A percentile compares a stretch with the other conserved stretches of the same genome.
Conservation (phyloP, 2,797 vertebrate genomes). For the Erpetoichthys calabaricus region DNA sequence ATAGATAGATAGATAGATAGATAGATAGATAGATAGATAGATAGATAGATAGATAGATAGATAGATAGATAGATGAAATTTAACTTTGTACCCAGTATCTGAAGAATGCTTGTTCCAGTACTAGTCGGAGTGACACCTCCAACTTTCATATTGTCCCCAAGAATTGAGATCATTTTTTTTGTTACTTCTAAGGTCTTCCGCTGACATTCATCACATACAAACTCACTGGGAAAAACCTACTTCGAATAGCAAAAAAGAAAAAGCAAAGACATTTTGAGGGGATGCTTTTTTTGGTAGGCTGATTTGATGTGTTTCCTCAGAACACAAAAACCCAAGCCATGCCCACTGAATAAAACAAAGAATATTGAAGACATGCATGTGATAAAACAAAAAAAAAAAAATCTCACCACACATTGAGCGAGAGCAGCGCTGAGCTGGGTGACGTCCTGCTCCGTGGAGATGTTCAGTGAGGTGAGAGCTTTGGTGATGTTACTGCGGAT, state of each 20-base stretch:
- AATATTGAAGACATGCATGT: not conserved
- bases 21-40: no score
- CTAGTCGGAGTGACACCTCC: conserved; percentile 27
- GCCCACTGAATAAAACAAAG: not conserved
- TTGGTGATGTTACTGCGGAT: conserved; percentile 42
- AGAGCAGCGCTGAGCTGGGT: conserved; percentile 52
- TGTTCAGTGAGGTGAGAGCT: conserved; percentile 39
- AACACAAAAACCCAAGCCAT: no score
- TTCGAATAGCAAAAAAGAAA: conserved; percentile 3
- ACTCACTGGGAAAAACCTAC: conserved; percentile 42
- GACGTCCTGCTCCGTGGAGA: conserved; percentile 45
- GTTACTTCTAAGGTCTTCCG: conserved; percentile 34
- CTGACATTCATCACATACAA: conserved; percentile 29
- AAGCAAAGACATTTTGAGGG: not conserved
- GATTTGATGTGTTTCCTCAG: no score
- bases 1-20: no score
- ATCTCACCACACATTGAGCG: conserved; percentile 42
- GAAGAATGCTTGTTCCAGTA: conserved; percentile 43
- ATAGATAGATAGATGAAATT: no score
- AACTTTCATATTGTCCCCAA: conserved; percentile 30
- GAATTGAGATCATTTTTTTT: conserved; percentile 47
- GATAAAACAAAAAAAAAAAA: no score
- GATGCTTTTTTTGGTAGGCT: no score
- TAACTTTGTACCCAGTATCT: conserved; percentile 38
- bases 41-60: no score